Evolutionary conservation across 2,888 invertebrate genomes (phyloP).

Genomic region (Scrobipalpa costella): DNA sequence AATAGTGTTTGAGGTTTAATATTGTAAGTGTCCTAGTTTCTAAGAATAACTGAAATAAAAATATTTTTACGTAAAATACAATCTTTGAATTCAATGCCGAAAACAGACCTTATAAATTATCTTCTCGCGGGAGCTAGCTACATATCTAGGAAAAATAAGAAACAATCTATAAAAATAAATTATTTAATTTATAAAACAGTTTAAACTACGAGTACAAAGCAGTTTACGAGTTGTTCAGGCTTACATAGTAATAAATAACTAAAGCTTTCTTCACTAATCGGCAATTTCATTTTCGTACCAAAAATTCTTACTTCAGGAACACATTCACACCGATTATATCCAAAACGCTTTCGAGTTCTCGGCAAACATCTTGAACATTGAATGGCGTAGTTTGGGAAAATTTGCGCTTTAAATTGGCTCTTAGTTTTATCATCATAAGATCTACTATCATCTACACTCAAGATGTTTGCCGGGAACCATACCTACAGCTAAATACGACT

Average conservation of each 20-base stretch:
- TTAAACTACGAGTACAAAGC: slow-evolving; percentile 22
- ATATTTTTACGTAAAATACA: background rate
- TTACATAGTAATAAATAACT: slow-evolving; percentile 21
- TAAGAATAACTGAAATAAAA: background rate
- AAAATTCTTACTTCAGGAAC: slow-evolving; percentile 30
- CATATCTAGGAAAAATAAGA: slow-evolving; percentile 20
- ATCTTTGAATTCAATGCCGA: background rate
- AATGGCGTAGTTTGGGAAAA: no score
- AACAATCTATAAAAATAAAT: slow-evolving; percentile 34
- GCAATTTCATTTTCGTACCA: slow-evolving; percentile 16
- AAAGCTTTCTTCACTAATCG: slow-evolving; percentile 21
- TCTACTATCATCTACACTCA: no score
- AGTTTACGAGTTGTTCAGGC: slow-evolving; percentile 2
- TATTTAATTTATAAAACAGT: slow-evolving; percentile 36
- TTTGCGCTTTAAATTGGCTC: no score
- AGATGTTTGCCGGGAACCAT: background rate
- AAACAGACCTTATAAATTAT: no score
- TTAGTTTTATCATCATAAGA: no score
- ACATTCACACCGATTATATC: slow-evolving; percentile 30
- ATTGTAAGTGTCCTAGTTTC: background rate
- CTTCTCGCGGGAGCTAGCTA: no score
- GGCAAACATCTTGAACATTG: no score
- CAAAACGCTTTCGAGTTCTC: background rate
- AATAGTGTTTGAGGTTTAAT: background rate
- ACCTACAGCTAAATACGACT: background rate